Evolutionary conservation across 2,113 vertebrate genomes (phyloP), one percentile per base, ranked within the genome.

Genomic region (Oenanthe oenanthe): DNA sequence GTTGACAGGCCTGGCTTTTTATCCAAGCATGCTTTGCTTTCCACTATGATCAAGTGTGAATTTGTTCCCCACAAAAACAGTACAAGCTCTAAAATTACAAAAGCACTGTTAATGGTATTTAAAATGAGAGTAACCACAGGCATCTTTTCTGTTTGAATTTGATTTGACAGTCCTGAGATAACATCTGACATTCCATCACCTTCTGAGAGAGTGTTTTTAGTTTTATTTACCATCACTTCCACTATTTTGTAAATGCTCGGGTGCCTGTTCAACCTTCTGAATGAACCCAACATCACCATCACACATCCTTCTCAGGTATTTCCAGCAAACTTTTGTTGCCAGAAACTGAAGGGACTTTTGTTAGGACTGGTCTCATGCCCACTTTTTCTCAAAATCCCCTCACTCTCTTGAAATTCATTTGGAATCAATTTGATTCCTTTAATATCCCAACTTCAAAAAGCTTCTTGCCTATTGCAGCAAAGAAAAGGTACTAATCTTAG

Each of bases 1-100:
- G 53, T 4, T 87, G 54, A 82, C 50, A 89, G 66, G 43, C 4
- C 2, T 34, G 65, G 71, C 50, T 92, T 82, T 76, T 89, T 76
- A 93, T 79, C 38, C 83, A 58, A 95, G 74, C 12, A 18, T 65
- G 42, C 51, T 89, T 79, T 70, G 51, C 60, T 70, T 88, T 85
- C 43, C 56, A 83, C 58, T 66, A n/a, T 18, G 24, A 74, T 56
- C 29, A 76, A 88, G 54, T 6, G 24, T 66, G 84, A 88, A 83
- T 43, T 43, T 83, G 56, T 26, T 68, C 28, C 32, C 26, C 3
- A 3, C 32, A 50, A 88, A 85, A 96, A 73, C 21, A 42, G 15
- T 12, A 19, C 26, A 47, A 66, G 4, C 21, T 47, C 63, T 58
- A 73, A 80, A 95, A 88, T 80, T 76, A 71, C 80, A 91, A 86